Conservation (phyloP, 2,888 invertebrate species). For the Stenodera caucasica region DNA sequence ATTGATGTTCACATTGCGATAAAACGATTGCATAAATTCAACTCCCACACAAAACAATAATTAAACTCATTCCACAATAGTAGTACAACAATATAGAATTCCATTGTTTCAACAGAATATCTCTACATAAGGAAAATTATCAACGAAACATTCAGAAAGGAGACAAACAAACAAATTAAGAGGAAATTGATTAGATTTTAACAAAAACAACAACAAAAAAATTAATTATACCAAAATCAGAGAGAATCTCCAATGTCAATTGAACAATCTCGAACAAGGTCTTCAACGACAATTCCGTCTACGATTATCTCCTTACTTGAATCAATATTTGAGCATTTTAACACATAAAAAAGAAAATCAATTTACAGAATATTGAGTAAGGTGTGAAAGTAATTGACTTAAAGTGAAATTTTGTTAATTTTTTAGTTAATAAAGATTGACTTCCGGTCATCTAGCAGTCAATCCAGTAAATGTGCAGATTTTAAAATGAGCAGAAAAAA, state of each 20-base stretch:
- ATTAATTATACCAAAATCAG: not conserved
- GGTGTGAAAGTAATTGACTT: not conserved
- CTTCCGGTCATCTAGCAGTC: too few relatives aligned
- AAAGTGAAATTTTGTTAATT: not conserved
- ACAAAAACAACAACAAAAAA: not conserved
- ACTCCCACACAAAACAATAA: slow-evolving; percentile 6
- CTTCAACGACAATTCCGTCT: not conserved
- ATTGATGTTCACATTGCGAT: not conserved
- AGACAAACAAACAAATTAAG: too few relatives aligned
- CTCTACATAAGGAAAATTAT: not conserved
- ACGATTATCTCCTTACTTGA: too few relatives aligned
- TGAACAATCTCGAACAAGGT: not conserved
- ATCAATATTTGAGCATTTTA: too few relatives aligned
- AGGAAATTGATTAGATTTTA: too few relatives aligned
- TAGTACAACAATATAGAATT: not conserved
- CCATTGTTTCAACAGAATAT: not conserved
- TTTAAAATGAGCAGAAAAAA: too few relatives aligned
- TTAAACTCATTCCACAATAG: not conserved
- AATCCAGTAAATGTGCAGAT: too few relatives aligned
- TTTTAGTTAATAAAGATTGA: too few relatives aligned
- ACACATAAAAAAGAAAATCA: too few relatives aligned
- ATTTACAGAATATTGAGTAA: not conserved
- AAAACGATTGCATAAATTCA: not conserved
- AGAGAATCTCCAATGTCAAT: not conserved
- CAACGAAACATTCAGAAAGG: too few relatives aligned